Base-by-base conservation (phyloP, 2,888 invertebrate genomes). In the Spodoptera picta region DNA sequence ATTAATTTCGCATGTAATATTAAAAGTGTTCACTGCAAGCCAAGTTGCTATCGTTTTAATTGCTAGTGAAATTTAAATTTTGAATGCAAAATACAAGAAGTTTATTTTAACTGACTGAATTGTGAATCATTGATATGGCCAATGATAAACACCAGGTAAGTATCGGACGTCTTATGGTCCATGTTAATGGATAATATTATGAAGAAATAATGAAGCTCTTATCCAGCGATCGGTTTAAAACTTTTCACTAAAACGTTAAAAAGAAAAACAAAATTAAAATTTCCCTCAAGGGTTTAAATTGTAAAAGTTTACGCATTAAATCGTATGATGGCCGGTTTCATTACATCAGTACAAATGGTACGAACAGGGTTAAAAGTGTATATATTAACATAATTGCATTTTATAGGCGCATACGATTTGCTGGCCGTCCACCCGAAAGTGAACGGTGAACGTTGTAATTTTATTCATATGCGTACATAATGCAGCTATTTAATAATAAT, bases 311-410 rank as follows among this genome's bases (percentile, higher is more conserved):
- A 41, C 52, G 43, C 65, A 68, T 61, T 63, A 73, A 57, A 51
- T 65, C 52, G 68, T 60, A 46, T 75, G 65, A 69, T 60, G 58
- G 52, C 46, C 55, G 46, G 65, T 72, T 69, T 62, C 75, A 77
- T 77, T 72, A 66, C 72, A 69, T 77, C 77, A 72, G 72, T 77
- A 65, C 60, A 64, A 65, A 77, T 58, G 77, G 72, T 65, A 58
- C 51, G 60, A 54, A 59, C 61, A 52, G 61, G 58, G 72, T 76
- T 68, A 56, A 77, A 76, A 68, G 72, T 77, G 75, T 76, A 69
- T 72, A 68, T 65, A 76, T 77, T 76, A 60, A 66, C 77, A 77
- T 76, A 76, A 76, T 75, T 76, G 74, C 77, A 73, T 67, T 70
- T 73, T 65, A 75, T 76, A 53, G 62, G 46, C 56, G n/a, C 61